Percentiles rank a stretch among this genome's conserved stretches.
These are phyloP conservation scores for Hirtodrosophila trivittata DNA, from an alignment of 2,888 invertebrate species.

Conservation along the genomic window DNA sequence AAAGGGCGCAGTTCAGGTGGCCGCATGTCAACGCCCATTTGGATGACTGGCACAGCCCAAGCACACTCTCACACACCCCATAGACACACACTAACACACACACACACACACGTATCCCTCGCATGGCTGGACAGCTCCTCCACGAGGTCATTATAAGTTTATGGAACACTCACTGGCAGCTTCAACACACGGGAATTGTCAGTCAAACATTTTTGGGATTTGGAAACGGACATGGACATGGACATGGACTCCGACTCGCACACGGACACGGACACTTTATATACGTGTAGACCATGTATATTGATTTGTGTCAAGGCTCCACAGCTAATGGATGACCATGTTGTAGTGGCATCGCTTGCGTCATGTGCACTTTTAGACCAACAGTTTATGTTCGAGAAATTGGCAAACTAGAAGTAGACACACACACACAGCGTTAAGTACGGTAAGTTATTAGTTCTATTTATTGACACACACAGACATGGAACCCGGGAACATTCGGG, in stretches of 20 bases:
- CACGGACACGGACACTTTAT: conserved; percentile 13
- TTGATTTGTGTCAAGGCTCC: conserved; percentile 57
- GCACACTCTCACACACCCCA: conserved; percentile 1
- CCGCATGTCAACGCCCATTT: conserved; percentile 68
- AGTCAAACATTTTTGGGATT: conserved; percentile 59
- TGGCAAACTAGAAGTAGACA: conserved; percentile 29
- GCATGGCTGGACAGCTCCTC: conserved; percentile 7
- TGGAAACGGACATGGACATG: conserved; percentile 3
- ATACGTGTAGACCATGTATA: conserved; percentile 15
- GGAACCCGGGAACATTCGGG: not conserved
- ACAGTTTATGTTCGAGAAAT: conserved; percentile 40
- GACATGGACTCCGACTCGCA: conserved; percentile 22
- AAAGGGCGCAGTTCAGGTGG: conserved; percentile 61
- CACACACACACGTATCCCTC: conserved; percentile 6
- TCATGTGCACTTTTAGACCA: conserved; percentile 66
- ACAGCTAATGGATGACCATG: not conserved
- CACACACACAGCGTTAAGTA: conserved; percentile 23
- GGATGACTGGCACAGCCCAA: conserved; percentile 18
- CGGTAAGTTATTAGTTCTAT: conserved; percentile 38
- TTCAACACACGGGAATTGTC: conserved; percentile 50
- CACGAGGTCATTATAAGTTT: conserved; percentile 51
- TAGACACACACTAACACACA: conserved; percentile 8
- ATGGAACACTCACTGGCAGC: conserved; percentile 31
- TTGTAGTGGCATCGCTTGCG: conserved; percentile 57
- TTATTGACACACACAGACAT: conserved; percentile 19